Conservation (phyloP, 2,888 invertebrate genomes). For the Sarcophaga caerulescens region DNA sequence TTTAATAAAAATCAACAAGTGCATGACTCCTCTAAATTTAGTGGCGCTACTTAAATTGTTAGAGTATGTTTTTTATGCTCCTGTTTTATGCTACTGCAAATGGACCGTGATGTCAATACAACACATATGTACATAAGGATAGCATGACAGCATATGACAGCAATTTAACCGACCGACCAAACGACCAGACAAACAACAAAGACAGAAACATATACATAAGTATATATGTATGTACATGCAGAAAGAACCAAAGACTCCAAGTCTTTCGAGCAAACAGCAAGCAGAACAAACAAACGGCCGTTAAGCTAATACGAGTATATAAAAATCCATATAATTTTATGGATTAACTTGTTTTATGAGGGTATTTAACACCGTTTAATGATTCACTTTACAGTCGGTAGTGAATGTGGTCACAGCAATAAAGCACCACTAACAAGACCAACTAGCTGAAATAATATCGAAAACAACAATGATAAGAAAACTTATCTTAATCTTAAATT, state of each 20-base stretch:
- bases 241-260: background rate
- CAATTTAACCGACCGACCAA: slow-evolving; percentile 7
- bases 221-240: too few species aligned
- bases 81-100: slow-evolving; percentile 42
- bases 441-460: background rate
- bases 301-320: slow-evolving; percentile 51
- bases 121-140: slow-evolving; percentile 43
- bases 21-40: slow-evolving; percentile 56
- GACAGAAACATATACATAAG: too few species aligned
- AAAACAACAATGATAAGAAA: slow-evolving; percentile 11
- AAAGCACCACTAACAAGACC: slow-evolving; percentile 30
- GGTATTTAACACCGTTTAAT: slow-evolving; percentile 60
- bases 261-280: background rate
- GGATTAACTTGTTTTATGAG: slow-evolving; percentile 65
- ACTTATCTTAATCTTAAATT: background rate
- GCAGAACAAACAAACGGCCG: slow-evolving; percentile 38
- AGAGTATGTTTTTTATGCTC: background rate
- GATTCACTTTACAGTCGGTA: slow-evolving; percentile 49
- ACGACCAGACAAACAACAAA: background rate
- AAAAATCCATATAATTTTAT: slow-evolving; percentile 64
- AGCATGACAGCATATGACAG: slow-evolving; percentile 26
- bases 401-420: slow-evolving; percentile 44
- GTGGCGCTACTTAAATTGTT: slow-evolving; percentile 57
- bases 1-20: slow-evolving; percentile 69
- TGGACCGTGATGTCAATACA: slow-evolving; percentile 57